A percentile compares a stretch with the other conserved stretches of the same genome.
phyloP scores from a whole-genome alignment of 2,888 invertebrate species.

The Lochmaea crataegi region DNA sequence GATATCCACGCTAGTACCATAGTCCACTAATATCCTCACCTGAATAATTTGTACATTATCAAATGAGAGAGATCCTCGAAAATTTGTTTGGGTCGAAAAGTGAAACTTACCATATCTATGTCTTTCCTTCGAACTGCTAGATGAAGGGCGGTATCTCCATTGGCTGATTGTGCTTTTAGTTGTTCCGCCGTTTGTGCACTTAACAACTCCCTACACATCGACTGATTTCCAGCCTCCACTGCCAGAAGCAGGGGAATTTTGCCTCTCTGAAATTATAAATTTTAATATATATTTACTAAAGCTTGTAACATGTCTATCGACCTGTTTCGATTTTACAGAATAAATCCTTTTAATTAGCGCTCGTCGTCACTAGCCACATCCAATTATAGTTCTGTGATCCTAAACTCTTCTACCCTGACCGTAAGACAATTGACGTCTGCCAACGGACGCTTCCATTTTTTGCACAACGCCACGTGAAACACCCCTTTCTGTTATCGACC shows the following conservation, averaged over 20 bases:
- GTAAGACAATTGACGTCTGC: too few relatives aligned
- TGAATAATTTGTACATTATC: slow-evolving; percentile 36
- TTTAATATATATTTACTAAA: too few relatives aligned
- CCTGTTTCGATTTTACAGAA: too few relatives aligned
- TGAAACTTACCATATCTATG: slow-evolving; percentile 79
- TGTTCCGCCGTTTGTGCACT: slow-evolving; percentile 89
- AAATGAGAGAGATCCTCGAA: not conserved
- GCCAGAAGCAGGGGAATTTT: slow-evolving; percentile 94
- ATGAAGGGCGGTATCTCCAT: slow-evolving; percentile 95
- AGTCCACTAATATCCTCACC: slow-evolving; percentile 88
- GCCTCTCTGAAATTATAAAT: slow-evolving; percentile 79
- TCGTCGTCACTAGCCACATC: too few relatives aligned
- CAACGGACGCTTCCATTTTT: too few relatives aligned
- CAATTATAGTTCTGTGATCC: too few relatives aligned
- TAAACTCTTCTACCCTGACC: too few relatives aligned
- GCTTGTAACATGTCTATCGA: too few relatives aligned
- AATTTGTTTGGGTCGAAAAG: not conserved
- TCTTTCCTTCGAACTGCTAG: slow-evolving; percentile 93
- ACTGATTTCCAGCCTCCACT: slow-evolving; percentile 94
- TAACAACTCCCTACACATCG: slow-evolving; percentile 93
- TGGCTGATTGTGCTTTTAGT: slow-evolving; percentile 83
- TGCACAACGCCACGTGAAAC: too few relatives aligned
- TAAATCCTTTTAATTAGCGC: too few relatives aligned
- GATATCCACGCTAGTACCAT: slow-evolving; percentile 91
- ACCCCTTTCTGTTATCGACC: too few relatives aligned